Percentiles rank a stretch among this genome's conserved stretches.
phyloP scores from a whole-genome alignment of 2,888 invertebrate species.

The Ennomos fuscantarius region DNA sequence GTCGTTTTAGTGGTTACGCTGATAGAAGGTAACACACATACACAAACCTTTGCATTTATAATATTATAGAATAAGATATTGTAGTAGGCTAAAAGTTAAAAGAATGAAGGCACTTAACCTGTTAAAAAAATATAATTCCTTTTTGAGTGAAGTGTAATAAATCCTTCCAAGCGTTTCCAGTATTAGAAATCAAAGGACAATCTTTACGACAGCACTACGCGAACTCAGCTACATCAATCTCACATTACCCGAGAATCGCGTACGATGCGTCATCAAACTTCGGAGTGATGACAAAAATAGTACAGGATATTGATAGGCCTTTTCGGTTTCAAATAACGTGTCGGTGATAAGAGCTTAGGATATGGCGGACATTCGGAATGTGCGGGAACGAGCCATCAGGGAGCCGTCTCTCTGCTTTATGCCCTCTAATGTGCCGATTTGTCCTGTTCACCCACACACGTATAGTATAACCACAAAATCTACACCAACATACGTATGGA shows the following conservation, averaged over 20 bases:
- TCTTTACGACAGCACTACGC: slow-evolving; percentile 14
- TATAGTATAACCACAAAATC: slow-evolving; percentile 19
- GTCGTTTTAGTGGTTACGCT: too few species aligned
- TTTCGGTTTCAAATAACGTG: slow-evolving; percentile 66
- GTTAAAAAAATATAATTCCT: too few species aligned
- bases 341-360: slow-evolving; percentile 60
- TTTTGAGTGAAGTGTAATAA: not conserved
- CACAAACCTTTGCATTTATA: too few species aligned
- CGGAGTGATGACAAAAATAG: slow-evolving; percentile 54
- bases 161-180: too few species aligned
- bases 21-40: too few species aligned
- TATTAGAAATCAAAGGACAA: slow-evolving; percentile 3
- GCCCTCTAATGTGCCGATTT: slow-evolving; percentile 55
- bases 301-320: slow-evolving; percentile 66
- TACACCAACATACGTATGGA: slow-evolving; percentile 19
- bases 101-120: too few species aligned
- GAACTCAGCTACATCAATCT: slow-evolving; percentile 21
- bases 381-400: slow-evolving; percentile 53
- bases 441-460: slow-evolving; percentile 32
- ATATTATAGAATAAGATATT: too few species aligned
- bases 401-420: slow-evolving; percentile 61
- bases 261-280: slow-evolving; percentile 25
- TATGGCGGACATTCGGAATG: slow-evolving; percentile 47
- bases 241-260: slow-evolving; percentile 19
- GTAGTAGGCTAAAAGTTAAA: too few species aligned